Base-by-base conservation (phyloP, 2,888 invertebrate genomes). In the Homarus gammarus region DNA sequence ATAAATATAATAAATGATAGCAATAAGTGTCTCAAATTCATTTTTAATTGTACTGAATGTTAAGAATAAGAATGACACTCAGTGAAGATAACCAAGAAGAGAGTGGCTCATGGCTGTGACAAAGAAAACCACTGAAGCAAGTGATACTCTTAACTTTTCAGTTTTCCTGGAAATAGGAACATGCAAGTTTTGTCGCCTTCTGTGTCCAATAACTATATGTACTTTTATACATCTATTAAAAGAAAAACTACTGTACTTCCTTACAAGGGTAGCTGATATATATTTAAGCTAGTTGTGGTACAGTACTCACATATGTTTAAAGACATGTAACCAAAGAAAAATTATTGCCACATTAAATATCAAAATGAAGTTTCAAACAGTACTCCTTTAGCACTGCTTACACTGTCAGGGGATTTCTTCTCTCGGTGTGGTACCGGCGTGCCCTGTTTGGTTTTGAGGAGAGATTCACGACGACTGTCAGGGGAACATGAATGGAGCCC, bases 321-420 rank as follows among this genome's bases (percentile, higher is more conserved):
- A n/a, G n/a, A 12, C 56, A 56, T 22, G 56, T 56, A 22, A 18
- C 15, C 22, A 56, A 56, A 18, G 18, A 56, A 15, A 56, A 56
- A 56, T 56, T 56, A 18, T 56, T 56, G 12, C 2, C 15, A 56
- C 22, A 56, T 5, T 22, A 22, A 56, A 18, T 2, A 38, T 89
- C 36, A 89, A 84, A 89, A 85, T 22, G 89, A 89, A 12, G 89
- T 89, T 78, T 89, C 89, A 84, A 89, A 89, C 31, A 89, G 1
- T 6, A 89, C 79, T 22, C 84, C 89, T 44, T 44, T 51, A n/a
- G 44, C 31, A 79, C 64, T 81, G 27, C n/a, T 49, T 38, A 18
- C 31, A 33, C n/a, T 40, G 15, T 49, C 38, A 56, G 79, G 33
- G 27, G 40, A 18, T 61, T 72, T 64, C 8, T 56, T 78, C 18